phyloP scores from a whole-genome alignment of 2,888 invertebrate genomes.

The Elmis aenea region DNA sequence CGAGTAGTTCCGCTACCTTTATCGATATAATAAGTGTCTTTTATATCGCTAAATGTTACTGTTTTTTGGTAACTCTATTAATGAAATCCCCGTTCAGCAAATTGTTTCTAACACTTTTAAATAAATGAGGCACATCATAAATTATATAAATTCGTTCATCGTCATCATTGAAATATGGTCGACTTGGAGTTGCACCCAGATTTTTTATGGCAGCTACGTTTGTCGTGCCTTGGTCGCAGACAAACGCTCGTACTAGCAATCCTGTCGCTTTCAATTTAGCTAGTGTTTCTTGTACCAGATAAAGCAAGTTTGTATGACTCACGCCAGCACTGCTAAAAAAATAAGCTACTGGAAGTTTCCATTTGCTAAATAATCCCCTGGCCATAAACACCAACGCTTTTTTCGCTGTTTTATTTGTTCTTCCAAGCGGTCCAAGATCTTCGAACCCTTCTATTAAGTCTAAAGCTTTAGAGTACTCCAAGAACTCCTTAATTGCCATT shows the following conservation, averaged over 20 bases:
- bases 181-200: too few relatives aligned
- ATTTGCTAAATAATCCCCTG: constrained; percentile 7
- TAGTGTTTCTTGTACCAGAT: constrained; percentile 2
- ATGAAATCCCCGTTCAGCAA: too few relatives aligned
- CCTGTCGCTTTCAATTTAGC: constrained; percentile 2
- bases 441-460: constrained; percentile 14
- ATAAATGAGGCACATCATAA: constrained; percentile 10
- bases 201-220: constrained; percentile 3
- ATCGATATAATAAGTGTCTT: constrained; percentile 1
- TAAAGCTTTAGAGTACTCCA: constrained; percentile 8
- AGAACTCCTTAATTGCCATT: constrained; percentile 7
- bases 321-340: constrained; percentile 5
- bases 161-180: too few relatives aligned
- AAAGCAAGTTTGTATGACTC: not conserved
- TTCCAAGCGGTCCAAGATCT: constrained; percentile 10
- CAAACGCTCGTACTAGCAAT: constrained; percentile 3
- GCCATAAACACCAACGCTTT: constrained; percentile 7
- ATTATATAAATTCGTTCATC: constrained; percentile 5
- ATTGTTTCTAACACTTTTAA: too few relatives aligned
- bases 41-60: constrained; percentile 1
- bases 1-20: not conserved
- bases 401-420: constrained; percentile 2
- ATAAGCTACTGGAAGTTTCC: constrained; percentile 11
- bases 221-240: constrained; percentile 8
- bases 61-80: constrained; percentile 7